Conservation (phyloP, 2,113 vertebrate species). For the Megalops atlanticus region DNA sequence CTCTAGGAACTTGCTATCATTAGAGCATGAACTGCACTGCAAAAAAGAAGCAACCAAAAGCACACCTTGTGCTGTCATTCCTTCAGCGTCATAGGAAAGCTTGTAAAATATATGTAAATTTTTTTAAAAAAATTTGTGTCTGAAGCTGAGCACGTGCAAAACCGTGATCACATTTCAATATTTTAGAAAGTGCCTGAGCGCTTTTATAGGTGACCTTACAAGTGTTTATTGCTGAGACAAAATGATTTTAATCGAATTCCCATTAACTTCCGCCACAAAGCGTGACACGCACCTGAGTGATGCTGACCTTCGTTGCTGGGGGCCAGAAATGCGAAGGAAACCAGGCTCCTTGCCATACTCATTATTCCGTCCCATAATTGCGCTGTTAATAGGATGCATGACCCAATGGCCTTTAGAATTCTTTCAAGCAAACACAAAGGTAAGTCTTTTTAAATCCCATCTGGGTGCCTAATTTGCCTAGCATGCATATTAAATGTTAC, state of each 20-base stretch:
- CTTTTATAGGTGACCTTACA: constrained; percentile 4
- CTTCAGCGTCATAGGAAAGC: background rate
- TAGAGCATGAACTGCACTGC: background rate
- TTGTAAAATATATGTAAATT: too few relatives aligned
- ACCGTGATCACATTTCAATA: background rate
- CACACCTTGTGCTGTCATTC: too few relatives aligned
- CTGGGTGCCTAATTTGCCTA: background rate
- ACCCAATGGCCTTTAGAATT: background rate
- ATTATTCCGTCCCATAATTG: background rate
- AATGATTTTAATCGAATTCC: constrained; percentile 11
- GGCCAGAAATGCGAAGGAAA: background rate
- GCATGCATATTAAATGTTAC: background rate
- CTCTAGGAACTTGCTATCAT: background rate
- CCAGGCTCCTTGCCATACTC: background rate
- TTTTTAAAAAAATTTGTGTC: too few relatives aligned
- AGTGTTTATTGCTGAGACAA: background rate
- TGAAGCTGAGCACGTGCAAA: background rate
- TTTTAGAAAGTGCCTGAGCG: background rate
- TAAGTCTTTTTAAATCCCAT: background rate
- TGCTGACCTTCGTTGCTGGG: background rate
- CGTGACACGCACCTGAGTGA: background rate
- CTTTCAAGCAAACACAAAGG: constrained; percentile 5
- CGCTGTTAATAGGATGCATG: background rate
- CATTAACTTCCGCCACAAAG: background rate
- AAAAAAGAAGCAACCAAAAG: background rate